These are phyloP conservation scores for Tenualosa thibaudeaui DNA, from an alignment of 2,797 vertebrate genomes.

Conservation along the genomic window DNA sequence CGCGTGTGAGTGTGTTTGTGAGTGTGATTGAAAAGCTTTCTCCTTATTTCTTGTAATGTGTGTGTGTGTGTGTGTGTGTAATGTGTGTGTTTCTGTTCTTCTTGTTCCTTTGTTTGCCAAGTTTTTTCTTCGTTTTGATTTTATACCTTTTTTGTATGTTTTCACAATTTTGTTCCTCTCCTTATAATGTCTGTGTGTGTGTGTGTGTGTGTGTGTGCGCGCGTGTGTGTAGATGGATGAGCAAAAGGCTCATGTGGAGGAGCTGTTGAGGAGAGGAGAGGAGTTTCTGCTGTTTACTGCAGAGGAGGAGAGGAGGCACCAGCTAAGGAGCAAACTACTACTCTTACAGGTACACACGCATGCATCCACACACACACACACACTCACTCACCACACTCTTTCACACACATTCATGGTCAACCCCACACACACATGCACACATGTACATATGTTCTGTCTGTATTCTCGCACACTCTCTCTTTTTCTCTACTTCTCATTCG, in stretches of 20 bases:
- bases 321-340: slow-evolving; percentile 80
- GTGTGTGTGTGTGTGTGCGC: slow-evolving; percentile 15
- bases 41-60: too few relatives aligned
- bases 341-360: slow-evolving; percentile 83
- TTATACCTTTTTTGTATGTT: too few relatives aligned
- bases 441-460: not conserved
- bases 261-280: slow-evolving; percentile 86
- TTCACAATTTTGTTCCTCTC: too few relatives aligned
- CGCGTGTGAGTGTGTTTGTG: not conserved
- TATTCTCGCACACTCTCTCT: not conserved
- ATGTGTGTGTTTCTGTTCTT: slow-evolving; percentile 16
- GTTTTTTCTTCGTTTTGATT: too few relatives aligned
- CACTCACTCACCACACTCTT: not conserved
- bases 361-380: slow-evolving; percentile 41
- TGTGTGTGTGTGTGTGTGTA: slow-evolving; percentile 18
- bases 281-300: slow-evolving; percentile 79
- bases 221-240: slow-evolving; percentile 79
- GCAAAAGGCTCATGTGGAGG: slow-evolving; percentile 85
- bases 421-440: not conserved
- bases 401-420: not conserved
- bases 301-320: slow-evolving; percentile 81
- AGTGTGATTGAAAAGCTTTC: too few relatives aligned
- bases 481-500: not conserved
- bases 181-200: not conserved
- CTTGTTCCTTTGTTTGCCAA: not conserved